Evolutionary conservation across 2,888 invertebrate species (phyloP).

Genomic region (Yponomeuta cagnagella): DNA sequence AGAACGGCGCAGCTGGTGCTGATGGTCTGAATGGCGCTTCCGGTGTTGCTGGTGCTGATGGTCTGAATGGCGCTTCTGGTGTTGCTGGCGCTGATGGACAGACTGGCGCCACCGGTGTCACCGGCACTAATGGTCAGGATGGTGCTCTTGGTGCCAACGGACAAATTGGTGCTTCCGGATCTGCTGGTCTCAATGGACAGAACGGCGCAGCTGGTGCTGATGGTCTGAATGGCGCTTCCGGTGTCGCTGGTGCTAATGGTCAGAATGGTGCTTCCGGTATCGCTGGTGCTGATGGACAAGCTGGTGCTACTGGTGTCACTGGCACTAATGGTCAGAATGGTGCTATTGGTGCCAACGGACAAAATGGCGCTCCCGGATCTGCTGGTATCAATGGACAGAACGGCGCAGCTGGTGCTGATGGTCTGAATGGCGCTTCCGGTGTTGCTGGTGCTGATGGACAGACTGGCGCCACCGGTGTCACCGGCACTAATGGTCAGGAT

Average conservation of each 20-base stretch:
- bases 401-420: not conserved
- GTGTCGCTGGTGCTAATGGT: not conserved
- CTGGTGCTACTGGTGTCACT: constrained; percentile 1
- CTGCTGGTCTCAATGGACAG: not conserved
- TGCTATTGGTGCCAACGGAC: not conserved
- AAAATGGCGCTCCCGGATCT: not conserved
- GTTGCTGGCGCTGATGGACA: not conserved
- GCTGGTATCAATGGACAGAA: not conserved
- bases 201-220: not conserved
- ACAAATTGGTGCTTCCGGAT: not conserved
- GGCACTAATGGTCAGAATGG: not conserved
- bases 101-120: not conserved
- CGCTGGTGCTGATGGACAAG: not conserved
- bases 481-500: not conserved
- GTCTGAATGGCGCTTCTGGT: too few species aligned
- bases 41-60: not conserved
- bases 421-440: not conserved
- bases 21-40: not conserved
- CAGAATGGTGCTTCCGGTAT: too few species aligned
- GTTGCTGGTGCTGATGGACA: not conserved
- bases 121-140: not conserved
- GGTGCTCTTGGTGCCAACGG: constrained; percentile 1
- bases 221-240: too few species aligned
- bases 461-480: not conserved
- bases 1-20: not conserved